Evolutionary conservation across 30 jellyfish, hydroid and myxozoan species (phyloP), one percentile per base, ranked within the genome.

Genomic region (Turritopsis rubra): DNA sequence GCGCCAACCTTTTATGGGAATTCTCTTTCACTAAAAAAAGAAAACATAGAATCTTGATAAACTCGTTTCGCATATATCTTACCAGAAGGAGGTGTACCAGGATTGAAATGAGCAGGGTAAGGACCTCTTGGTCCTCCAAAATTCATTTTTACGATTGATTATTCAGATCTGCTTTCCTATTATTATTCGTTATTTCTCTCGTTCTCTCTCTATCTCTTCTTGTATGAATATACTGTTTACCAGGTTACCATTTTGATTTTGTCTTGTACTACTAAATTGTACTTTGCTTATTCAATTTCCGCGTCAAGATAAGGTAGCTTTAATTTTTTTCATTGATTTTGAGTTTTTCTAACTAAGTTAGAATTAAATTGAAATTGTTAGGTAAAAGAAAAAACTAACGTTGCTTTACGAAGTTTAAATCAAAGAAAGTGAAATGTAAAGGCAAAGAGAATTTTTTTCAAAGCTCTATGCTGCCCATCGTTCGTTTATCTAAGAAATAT

Each of bases 41-140:
- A n/a, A n/a, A n/a, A n/a, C n/a, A n/a, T n/a, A n/a, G n/a, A n/a
- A n/a, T n/a, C n/a, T n/a, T n/a, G n/a, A n/a, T n/a, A n/a, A n/a
- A n/a, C n/a, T n/a, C n/a, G n/a, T n/a, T n/a, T n/a, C n/a, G n/a
- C n/a, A n/a, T n/a, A n/a, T 54, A 24, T 18, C 53, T 81, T 92
- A 73, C 52, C 86, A 0, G 91, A 87, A 29, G 86, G 95, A 26
- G 89, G 79, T 19, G 91, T 81, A 28, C 95, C 97, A 52, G 97
- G 91, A 70, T 85, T 90, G 83, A 90, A 90, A 85, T 90, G 97
- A 23, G 91, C 85, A 54, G 95, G 89, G 80, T 83, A 90, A 30
- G 87, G 88, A 1, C 88, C 95, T 79, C 90, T 85, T 73, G 85
- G 97, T 86, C 85, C 90, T 29, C 95, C 89, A 71, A 29, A 90